phyloP scores from a whole-genome alignment of 1,140 invertebrate genomes.

The Neodiprion lecontei region DNA sequence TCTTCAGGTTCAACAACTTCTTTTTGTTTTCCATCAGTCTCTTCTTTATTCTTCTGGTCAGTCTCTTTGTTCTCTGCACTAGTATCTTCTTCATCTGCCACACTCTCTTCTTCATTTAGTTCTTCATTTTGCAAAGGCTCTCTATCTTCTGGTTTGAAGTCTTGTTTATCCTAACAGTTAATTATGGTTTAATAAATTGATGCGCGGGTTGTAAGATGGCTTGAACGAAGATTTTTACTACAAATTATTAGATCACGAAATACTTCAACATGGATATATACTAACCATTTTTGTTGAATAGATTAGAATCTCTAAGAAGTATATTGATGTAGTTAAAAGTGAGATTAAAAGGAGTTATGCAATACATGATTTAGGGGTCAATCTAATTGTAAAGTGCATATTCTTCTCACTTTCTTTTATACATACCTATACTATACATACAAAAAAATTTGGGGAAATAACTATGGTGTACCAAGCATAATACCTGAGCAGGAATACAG shows the following conservation, averaged over 20 bases:
- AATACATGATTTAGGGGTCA: too few relatives aligned
- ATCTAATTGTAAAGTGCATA: too few relatives aligned
- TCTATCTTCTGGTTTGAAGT: slow-evolving; percentile 49
- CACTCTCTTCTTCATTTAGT: slow-evolving; percentile 38
- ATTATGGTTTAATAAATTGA: slow-evolving; percentile 27
- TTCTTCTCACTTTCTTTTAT: too few relatives aligned
- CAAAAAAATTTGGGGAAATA: too few relatives aligned
- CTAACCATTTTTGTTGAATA: too few relatives aligned
- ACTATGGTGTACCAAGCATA: slow-evolving; percentile 34
- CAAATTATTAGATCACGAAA: slow-evolving; percentile 24
- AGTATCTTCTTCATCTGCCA: slow-evolving; percentile 29
- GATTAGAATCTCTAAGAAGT: too few relatives aligned
- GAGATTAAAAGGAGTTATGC: too few relatives aligned
- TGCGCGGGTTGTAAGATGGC: slow-evolving; percentile 44
- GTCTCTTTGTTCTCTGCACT: slow-evolving; percentile 59
- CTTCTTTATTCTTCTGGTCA: slow-evolving; percentile 57
- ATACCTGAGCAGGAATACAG: slow-evolving; percentile 67
- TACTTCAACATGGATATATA: not conserved
- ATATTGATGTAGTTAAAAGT: too few relatives aligned
- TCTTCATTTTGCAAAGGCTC: slow-evolving; percentile 38
- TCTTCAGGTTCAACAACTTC: slow-evolving; percentile 48
- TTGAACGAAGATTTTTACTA: slow-evolving; percentile 30
- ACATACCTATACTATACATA: too few relatives aligned
- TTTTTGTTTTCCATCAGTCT: slow-evolving; percentile 43
- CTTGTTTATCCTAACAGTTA: slow-evolving; percentile 67